Base-by-base conservation (phyloP, 1,140 invertebrate genomes). In the Eupristina koningsbergeri region DNA sequence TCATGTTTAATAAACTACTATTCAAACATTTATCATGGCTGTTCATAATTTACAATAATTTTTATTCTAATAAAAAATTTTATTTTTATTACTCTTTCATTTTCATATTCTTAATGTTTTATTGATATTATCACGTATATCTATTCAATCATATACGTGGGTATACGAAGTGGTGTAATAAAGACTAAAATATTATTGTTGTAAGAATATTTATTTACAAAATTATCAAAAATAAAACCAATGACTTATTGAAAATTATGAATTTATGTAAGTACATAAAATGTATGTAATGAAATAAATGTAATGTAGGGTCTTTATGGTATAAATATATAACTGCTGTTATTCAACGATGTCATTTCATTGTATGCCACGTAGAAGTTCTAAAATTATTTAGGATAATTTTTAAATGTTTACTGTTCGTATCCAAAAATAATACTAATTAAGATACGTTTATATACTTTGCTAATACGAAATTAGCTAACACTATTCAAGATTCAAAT, bases 141-240 rank as follows among this genome's bases (percentile, higher is more conserved):
- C 58, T 58, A 71, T n/a, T n/a, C 41, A 83, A 50, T 77, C 71
- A 79, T 45, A 22, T 69, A 69, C 64, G 41, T 84, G 80, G 69
- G 50, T 39, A 75, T 75, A 80, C 83, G 75, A 80, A 19, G 45
- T 84, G 80, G 77, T 74, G 58, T 71, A 84, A 84, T 80, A 7
- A 84, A 84, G 61, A 67, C 61, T 80, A 84, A 80, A 31, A 80
- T 47, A n/a, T n/a, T 39, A 11, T 69, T 47, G 73, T 80, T 83
- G 74, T 76, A 86, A 86, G 64, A 81, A 86, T 84, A 83, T 81
- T 81, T 84, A 73, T 81, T 9, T 26, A 41, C 19, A 19, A 19
- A 71, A 41, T 13, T 5, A 3, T 71, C 39, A 26, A 71, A 71
- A 41, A 41, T 71, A 71, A n/a, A 71, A 41, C 0, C 3, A 71